Percentiles rank a stretch among this genome's conserved stretches.
These are phyloP conservation scores for Vulpes lagopus DNA, from an alignment of 2,113 vertebrate genomes.

Conservation along the genomic window DNA sequence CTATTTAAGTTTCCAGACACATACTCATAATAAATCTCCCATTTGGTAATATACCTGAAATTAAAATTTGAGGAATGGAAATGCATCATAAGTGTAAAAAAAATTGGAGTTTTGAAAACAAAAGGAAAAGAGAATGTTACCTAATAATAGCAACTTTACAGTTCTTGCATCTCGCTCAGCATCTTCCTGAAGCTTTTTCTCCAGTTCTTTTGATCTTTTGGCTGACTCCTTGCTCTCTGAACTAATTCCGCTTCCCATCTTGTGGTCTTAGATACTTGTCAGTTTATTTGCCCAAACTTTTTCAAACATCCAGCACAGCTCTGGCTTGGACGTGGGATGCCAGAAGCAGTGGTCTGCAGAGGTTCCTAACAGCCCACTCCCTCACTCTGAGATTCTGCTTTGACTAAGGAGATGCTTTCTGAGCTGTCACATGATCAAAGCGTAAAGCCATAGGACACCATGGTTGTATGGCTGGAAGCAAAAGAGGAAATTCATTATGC, in stretches of 20 bases:
- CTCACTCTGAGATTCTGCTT: conserved; percentile 57
- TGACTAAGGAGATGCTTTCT: conserved; percentile 64
- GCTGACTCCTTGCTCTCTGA: conserved; percentile 87
- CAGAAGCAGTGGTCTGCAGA: neutral
- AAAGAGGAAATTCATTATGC: conserved; percentile 68
- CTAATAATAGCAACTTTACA: conserved; percentile 88
- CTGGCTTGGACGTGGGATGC: neutral
- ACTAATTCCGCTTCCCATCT: conserved; percentile 87
- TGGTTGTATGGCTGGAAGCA: neutral
- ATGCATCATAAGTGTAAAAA: neutral
- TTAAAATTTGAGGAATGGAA: conserved; percentile 1
- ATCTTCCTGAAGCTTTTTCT: conserved; percentile 90
- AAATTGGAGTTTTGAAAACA: neutral
- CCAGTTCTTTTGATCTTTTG: conserved; percentile 88
- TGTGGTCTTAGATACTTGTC: neutral
- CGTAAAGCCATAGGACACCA: neutral
- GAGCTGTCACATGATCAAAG: conserved; percentile 68
- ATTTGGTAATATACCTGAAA: neutral
- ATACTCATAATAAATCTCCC: neutral
- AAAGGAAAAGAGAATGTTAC: conserved; percentile 77
- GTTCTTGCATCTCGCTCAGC: conserved; percentile 88
- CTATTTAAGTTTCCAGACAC: neutral
- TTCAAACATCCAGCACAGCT: neutral
- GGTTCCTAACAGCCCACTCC: neutral
- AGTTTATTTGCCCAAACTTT: conserved; percentile 37